phyloP scores from a whole-genome alignment of 2,888 invertebrate species.

The Diplolepis rosae region DNA sequence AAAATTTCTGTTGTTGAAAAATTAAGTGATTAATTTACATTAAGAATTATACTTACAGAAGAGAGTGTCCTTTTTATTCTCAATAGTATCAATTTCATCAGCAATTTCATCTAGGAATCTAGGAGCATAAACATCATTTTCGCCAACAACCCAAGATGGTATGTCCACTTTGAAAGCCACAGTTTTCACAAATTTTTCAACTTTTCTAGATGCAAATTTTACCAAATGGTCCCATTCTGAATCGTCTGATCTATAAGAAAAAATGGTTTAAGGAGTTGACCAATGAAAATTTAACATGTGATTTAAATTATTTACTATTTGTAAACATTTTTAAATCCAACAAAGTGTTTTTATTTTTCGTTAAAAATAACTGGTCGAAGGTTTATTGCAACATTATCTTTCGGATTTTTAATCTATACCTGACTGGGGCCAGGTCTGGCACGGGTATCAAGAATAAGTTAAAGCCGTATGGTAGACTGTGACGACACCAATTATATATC shows the following conservation, averaged over 20 bases:
- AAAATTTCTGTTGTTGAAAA: neutral
- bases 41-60: conserved; percentile 80
- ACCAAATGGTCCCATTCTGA: conserved; percentile 88
- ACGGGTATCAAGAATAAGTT: too few relatives aligned
- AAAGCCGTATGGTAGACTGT: too few relatives aligned
- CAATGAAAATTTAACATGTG: too few relatives aligned
- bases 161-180: conserved; percentile 84
- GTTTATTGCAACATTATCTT: too few relatives aligned
- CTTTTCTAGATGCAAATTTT: conserved; percentile 85
- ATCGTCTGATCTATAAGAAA: conserved; percentile 77
- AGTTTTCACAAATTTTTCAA: conserved; percentile 86
- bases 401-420: too few relatives aligned
- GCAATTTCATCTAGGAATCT: conserved; percentile 89
- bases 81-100: conserved; percentile 87
- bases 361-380: too few relatives aligned
- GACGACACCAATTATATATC: too few relatives aligned
- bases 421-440: too few relatives aligned
- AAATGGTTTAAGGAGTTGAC: neutral
- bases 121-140: conserved; percentile 86
- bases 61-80: conserved; percentile 86
- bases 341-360: too few relatives aligned
- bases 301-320: too few relatives aligned
- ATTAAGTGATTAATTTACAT: neutral
- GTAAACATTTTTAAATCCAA: too few relatives aligned
- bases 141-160: conserved; percentile 71